Percentiles rank a stretch among this genome's conserved stretches.
Evolutionary conservation across 2,797 vertebrate genomes (phyloP).

Genomic region (Hoplostethus atlanticus): DNA sequence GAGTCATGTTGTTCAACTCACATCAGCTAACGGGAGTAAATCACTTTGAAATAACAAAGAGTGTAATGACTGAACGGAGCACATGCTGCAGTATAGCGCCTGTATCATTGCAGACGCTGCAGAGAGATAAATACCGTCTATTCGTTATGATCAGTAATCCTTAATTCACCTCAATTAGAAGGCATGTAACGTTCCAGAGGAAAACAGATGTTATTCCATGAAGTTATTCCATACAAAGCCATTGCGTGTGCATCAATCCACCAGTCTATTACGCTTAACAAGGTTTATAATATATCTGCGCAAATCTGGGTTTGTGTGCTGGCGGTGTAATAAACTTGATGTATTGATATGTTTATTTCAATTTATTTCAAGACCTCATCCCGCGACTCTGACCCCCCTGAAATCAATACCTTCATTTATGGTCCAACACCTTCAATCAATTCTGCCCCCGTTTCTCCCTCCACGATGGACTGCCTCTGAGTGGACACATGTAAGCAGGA

Average conservation of each 20-base stretch:
- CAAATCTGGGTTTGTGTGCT: slow-evolving; percentile 64
- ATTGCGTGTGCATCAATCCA: slow-evolving; percentile 68
- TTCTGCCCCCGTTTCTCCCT: slow-evolving; percentile 71
- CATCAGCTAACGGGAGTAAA: slow-evolving; percentile 4
- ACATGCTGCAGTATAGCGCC: background rate
- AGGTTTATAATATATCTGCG: slow-evolving; percentile 77
- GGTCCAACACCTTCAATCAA: slow-evolving; percentile 84
- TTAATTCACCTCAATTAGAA: slow-evolving; percentile 40
- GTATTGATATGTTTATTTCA: slow-evolving; percentile 86
- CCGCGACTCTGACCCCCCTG: slow-evolving; percentile 74
- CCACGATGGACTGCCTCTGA: slow-evolving; percentile 72
- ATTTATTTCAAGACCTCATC: slow-evolving; percentile 85
- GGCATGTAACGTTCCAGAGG: slow-evolving; percentile 24
- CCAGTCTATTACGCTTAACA: slow-evolving; percentile 74
- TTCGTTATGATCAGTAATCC: slow-evolving; percentile 20
- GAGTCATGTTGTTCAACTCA: background rate
- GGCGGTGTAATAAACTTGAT: slow-evolving; percentile 80
- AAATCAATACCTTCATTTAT: slow-evolving; percentile 86
- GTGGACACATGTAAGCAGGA: slow-evolving; percentile 76
- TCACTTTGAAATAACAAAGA: slow-evolving; percentile 34
- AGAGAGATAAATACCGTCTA: slow-evolving; percentile 17
- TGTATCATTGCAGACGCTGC: slow-evolving; percentile 8
- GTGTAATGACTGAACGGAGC: slow-evolving; percentile 2
- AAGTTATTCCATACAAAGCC: slow-evolving; percentile 52
- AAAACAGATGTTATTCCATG: slow-evolving; percentile 43